Base-by-base conservation (phyloP, 1,140 invertebrate species). In the Cecropterus lyciades region DNA sequence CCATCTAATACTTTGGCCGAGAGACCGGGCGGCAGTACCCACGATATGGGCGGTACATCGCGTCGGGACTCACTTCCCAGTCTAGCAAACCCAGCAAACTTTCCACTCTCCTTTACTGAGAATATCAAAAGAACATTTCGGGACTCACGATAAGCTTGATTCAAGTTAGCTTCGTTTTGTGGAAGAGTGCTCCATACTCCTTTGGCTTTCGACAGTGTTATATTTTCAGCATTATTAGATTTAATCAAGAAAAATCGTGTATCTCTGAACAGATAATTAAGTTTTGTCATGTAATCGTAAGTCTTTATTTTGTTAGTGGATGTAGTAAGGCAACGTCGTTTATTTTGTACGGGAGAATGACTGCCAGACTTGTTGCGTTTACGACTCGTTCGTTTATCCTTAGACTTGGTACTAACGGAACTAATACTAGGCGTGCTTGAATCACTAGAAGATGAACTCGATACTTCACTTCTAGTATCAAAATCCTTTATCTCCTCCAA, bases 111-210 rank as follows among this genome's bases (percentile, higher is more conserved):
- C 92, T 99, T 99, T 0, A 99, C 98, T 49, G 98, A 99, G 93
- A 99, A 99, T 81, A 99, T 96, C 17, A 99, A 93, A 65, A 99
- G 94, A 3, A 99, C 98, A 93, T 99, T 99, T 80, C 97, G 94
- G 56, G 96, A 96, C 87, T 98, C 97, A 79, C 95, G 95, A 79
- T 96, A 98, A 0, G 98, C 98, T 93, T 98, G 96, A 92, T 99
- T 99, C 16, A 99, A 93, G 92, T 98, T 99, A 1, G 96, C 95
- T 93, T 99, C 98, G 93, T 99, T 99, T 89, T 98, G 98, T 11
- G 98, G 98, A 57, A 99, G 94, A 5, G 99, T 99, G 8, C 98
- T 99, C 99, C 98, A 99, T 2, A 99, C 98, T 68, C 97, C 98
- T 93, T 98, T 99, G 0, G 95, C 96, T 92, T 99, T 99, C 0